Conservation (phyloP, 2,797 vertebrate genomes). For the Percopsis omiscomaycus region DNA sequence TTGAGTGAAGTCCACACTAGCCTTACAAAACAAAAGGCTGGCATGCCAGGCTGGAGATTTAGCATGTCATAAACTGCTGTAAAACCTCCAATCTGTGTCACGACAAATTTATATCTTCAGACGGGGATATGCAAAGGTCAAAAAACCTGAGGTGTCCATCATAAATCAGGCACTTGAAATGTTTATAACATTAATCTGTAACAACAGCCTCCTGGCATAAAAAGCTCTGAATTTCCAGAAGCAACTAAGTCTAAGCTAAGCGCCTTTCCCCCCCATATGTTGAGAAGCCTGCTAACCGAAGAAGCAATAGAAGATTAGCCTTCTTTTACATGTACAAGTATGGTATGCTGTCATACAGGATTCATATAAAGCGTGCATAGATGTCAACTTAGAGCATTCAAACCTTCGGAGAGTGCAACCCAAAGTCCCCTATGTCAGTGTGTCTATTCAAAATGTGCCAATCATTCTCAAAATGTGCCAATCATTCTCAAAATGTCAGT, state of each 20-base stretch:
- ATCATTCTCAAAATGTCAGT: slow-evolving; percentile 48
- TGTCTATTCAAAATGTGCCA: slow-evolving; percentile 48
- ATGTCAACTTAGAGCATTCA: slow-evolving; percentile 38
- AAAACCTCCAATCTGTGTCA: slow-evolving; percentile 86
- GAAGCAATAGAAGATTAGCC: slow-evolving; percentile 55
- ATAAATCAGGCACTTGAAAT: slow-evolving; percentile 82
- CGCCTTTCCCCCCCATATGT: slow-evolving; percentile 35
- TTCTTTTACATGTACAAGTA: slow-evolving; percentile 37
- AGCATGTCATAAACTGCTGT: slow-evolving; percentile 84
- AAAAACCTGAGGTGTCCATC: slow-evolving; percentile 82
- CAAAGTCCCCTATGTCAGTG: slow-evolving; percentile 24
- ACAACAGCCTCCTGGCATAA: slow-evolving; percentile 80
- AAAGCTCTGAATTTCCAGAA: slow-evolving; percentile 74
- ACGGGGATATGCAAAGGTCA: slow-evolving; percentile 86
- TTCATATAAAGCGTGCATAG: slow-evolving; percentile 30
- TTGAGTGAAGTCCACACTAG: slow-evolving; percentile 63
- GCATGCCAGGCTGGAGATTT: slow-evolving; percentile 75
- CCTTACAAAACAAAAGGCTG: slow-evolving; percentile 75
- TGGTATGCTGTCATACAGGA: slow-evolving; percentile 46
- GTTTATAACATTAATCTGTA: slow-evolving; percentile 84
- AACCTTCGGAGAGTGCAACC: slow-evolving; percentile 38
- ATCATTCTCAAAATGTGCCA: slow-evolving; percentile 53
- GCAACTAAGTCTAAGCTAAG: slow-evolving; percentile 65
- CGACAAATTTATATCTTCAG: slow-evolving; percentile 84
- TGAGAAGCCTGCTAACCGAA: slow-evolving; percentile 51